Conservation (phyloP, 1,140 invertebrate species). For the Hirudo medicinalis region DNA sequence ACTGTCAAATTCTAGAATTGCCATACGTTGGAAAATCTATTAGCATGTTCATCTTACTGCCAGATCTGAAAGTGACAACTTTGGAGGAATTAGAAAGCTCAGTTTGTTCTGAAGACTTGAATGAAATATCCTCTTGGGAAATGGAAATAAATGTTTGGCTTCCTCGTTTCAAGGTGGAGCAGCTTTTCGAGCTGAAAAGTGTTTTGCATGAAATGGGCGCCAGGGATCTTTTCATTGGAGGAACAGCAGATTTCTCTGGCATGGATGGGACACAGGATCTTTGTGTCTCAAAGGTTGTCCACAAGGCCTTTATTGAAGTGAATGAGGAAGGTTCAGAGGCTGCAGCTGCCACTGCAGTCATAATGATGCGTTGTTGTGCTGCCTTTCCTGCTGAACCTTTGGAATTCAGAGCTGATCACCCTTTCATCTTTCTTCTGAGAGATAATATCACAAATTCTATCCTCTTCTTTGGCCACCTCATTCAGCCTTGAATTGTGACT, state of each 20-base stretch:
- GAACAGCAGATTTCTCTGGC: constrained; percentile 28
- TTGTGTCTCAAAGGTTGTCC: constrained; percentile 36
- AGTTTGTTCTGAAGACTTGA: constrained; percentile 43
- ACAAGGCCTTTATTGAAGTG: constrained; percentile 49
- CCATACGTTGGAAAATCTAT: constrained; percentile 53
- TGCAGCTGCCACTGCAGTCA: constrained; percentile 31
- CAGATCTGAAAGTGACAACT: constrained; percentile 38
- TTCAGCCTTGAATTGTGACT: too few relatives aligned
- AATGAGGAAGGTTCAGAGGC: constrained; percentile 40
- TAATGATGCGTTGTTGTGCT: constrained; percentile 11
- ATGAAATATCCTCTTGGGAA: constrained; percentile 14
- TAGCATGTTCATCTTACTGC: constrained; percentile 61
- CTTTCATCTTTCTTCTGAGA: constrained; percentile 63
- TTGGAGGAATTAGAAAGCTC: constrained; percentile 39
- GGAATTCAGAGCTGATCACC: constrained; percentile 53
- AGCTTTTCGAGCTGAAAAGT: constrained; percentile 25
- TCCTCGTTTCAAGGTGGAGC: constrained; percentile 34
- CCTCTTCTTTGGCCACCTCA: constrained; percentile 31
- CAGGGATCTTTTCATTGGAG: constrained; percentile 23
- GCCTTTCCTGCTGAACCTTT: constrained; percentile 15
- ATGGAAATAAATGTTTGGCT: constrained; percentile 28
- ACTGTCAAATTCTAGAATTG: constrained; percentile 54
- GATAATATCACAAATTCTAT: constrained; percentile 39
- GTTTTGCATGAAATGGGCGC: constrained; percentile 38
- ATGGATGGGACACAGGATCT: constrained; percentile 27